Base-by-base conservation (phyloP, 2,797 vertebrate species). In the Macroramphosus scolopax region DNA sequence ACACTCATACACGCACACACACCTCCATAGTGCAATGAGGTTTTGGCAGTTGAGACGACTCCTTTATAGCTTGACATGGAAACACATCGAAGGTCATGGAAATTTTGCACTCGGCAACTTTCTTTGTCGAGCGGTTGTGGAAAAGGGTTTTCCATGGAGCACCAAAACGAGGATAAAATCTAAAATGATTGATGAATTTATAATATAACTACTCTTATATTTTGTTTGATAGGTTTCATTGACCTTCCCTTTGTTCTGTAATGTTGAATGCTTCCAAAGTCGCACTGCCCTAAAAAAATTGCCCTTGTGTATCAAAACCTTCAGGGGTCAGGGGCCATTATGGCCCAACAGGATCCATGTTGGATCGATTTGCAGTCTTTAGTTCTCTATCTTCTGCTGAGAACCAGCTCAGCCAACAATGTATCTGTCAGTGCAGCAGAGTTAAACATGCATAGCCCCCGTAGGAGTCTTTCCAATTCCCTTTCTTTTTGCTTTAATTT, bases 1-100 rank as follows among this genome's bases (percentile, higher is more conserved):
- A 66, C 76, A 75, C 62, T 14, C 53, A 59, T 24, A 59, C 33
- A 43, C 38, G 55, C 70, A 70, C 64, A 44, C 68, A 92, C 92
- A 91, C 91, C 92, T 94, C 92, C 90, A 92, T 98, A 99, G 97
- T 99, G 97, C 96, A 99, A 97, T 89, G 93, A 95, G 92, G 89
- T 86, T 74, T 81, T 75, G 93, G 92, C 91, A 89, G 91, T 91
- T 90, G 71, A 91, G 90, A 90, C 88, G 86, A 91, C 88, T 90
- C 77, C 87, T 82, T 88, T 81, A 78, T 85, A 87, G 85, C 89
- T 87, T 65, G 68, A 88, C 89, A 86, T 51, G 78, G 78, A 85
- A 79, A 82, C 77, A 84, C 43, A 60, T 73, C 43, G 54, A 42
- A 63, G 48, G 37, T 71, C 3, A 28, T 59, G 41, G 42, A 14